Percentiles rank a stretch among this genome's conserved stretches.
Evolutionary conservation across 2,888 invertebrate genomes (phyloP).

Genomic region (Parasteatoda lunata): DNA sequence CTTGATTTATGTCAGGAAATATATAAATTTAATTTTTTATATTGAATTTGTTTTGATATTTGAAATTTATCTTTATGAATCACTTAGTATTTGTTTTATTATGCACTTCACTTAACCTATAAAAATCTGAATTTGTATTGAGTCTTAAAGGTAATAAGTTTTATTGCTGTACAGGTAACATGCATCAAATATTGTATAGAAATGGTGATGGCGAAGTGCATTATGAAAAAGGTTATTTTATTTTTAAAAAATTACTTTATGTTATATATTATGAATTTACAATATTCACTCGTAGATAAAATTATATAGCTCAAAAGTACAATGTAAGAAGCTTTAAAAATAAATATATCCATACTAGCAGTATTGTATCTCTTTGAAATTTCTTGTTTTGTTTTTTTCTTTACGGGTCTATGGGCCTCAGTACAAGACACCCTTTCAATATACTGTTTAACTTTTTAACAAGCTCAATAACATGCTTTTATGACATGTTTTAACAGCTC

Average conservation of each 20-base stretch:
- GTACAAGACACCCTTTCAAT: too few relatives aligned
- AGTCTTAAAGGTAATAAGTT: neutral
- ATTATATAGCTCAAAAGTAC: conserved; percentile 58
- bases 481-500: too few relatives aligned
- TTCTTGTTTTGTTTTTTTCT: too few relatives aligned
- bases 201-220: conserved; percentile 65
- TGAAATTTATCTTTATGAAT: neutral
- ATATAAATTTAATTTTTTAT: too few relatives aligned
- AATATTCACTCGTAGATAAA: conserved; percentile 44
- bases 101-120: conserved; percentile 16
- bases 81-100: neutral
- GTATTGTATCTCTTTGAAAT: neutral
- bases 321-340: conserved; percentile 58
- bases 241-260: conserved; percentile 37
- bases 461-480: too few relatives aligned
- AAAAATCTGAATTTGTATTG: neutral
- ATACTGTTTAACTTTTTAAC: too few relatives aligned
- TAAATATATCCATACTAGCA: conserved; percentile 63
- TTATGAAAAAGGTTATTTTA: conserved; percentile 55
- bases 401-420: too few relatives aligned
- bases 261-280: conserved; percentile 17
- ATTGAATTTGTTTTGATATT: neutral
- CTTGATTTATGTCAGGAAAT: too few relatives aligned
- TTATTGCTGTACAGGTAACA: neutral
- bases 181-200: conserved; percentile 10